Evolutionary conservation across 1,140 invertebrate genomes (phyloP), one percentile per base, ranked within the genome.

Genomic region (Cylas formicarius): DNA sequence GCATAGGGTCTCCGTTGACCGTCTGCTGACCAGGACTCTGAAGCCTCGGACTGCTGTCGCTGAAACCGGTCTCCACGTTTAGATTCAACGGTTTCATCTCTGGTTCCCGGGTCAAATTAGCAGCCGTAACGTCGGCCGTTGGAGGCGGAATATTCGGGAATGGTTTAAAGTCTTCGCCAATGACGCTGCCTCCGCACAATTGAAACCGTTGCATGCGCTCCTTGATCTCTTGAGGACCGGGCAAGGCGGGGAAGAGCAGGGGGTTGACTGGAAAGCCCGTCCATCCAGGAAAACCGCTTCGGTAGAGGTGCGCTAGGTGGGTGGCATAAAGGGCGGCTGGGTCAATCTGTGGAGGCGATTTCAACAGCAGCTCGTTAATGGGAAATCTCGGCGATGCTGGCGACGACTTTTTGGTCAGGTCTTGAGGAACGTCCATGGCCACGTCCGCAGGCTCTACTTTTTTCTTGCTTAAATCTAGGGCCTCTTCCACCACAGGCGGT

Each of bases 401-500:
- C 47, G 16, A 58, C 9, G 53, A 32, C 54, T 66, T 67, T 23
- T 58, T 65, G 0, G 60, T 60, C 27, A 76, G 54, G 42, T 67
- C 69, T 52, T 70, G 62, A 0, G 68, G 59, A 10, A 66, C 59
- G 23, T 65, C 59, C 38, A 70, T 69, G 16, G 56, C 58, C 10
- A 68, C 66, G n/a, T 62, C 58, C 13, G 44, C 32, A 16, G 22
- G 20, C 19, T 48, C 34, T 19, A 37, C 47, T 57, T 73, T 78
- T 62, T 90, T 91, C 52, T 86, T 85, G 58, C 86, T 89, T 45
- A 93, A 74, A 67, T 93, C 90, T n/a, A 93, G 65, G 2, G 86
- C 86, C 2, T 89, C 67, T 68, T 90, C 86, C 37, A 90, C 68
- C 0, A 85, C 83, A 7, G 73, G 70, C 36, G 83, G 76, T 29